These are phyloP conservation scores for Pilophorus perplexus DNA, from an alignment of 2,888 invertebrate genomes.

Conservation along the genomic window DNA sequence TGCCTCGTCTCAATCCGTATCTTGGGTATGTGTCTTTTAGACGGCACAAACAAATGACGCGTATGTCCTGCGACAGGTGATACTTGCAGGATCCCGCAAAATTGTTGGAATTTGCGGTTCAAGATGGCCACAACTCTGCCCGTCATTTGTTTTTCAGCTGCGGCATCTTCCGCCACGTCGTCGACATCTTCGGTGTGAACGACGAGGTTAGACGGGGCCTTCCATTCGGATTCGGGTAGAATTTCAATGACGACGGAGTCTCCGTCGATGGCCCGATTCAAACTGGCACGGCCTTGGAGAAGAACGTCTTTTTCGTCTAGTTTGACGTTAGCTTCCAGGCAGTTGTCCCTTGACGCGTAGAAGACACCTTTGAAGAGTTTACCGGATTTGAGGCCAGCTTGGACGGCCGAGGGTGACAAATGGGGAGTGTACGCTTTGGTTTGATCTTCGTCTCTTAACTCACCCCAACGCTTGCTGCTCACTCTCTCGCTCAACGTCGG, in stretches of 20 bases:
- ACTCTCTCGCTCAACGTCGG: slow-evolving; percentile 78
- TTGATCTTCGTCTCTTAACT: slow-evolving; percentile 50
- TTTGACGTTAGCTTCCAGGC: slow-evolving; percentile 83
- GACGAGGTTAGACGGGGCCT: slow-evolving; percentile 80
- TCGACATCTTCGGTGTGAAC: slow-evolving; percentile 56
- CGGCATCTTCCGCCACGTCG: slow-evolving; percentile 50
- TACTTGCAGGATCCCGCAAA: slow-evolving; percentile 90
- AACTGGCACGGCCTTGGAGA: slow-evolving; percentile 77
- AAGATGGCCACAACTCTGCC: slow-evolving; percentile 91
- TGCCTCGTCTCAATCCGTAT: slow-evolving; percentile 95
- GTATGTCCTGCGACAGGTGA: slow-evolving; percentile 65
- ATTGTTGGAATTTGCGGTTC: slow-evolving; percentile 93
- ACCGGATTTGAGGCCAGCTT: slow-evolving; percentile 75
- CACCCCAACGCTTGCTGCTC: slow-evolving; percentile 55
- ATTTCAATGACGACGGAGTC: slow-evolving; percentile 90
- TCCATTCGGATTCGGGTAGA: slow-evolving; percentile 86
- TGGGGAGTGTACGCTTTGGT: slow-evolving; percentile 78
- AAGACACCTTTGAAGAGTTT: slow-evolving; percentile 76
- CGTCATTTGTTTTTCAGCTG: slow-evolving; percentile 58
- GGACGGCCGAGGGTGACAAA: slow-evolving; percentile 71
- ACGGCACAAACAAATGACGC: slow-evolving; percentile 87
- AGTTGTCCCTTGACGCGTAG: slow-evolving; percentile 87
- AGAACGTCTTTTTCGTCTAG: slow-evolving; percentile 55
- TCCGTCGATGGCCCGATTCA: slow-evolving; percentile 93
- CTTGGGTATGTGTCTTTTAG: slow-evolving; percentile 90